Evolutionary conservation across 2,797 vertebrate genomes (phyloP).

Genomic region (Melanotaenia nigrans): DNA sequence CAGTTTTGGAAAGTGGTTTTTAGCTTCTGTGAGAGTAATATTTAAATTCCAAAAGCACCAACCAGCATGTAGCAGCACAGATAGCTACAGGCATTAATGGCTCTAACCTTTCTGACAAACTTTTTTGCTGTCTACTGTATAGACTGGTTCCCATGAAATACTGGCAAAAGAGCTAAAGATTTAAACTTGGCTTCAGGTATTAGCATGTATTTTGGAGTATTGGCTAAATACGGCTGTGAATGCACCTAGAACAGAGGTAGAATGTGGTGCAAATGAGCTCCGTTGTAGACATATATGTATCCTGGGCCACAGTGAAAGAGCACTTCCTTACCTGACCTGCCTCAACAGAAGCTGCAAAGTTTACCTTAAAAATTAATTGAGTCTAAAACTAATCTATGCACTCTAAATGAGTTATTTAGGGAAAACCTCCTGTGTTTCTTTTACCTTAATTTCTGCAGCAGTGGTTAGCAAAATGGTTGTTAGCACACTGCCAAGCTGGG

Average conservation of each 20-base stretch:
- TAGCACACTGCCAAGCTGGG: no score
- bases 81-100: neutral
- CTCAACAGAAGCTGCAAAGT: neutral
- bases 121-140: neutral
- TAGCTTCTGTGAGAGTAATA: slow-evolving; percentile 18
- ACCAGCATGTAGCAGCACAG: neutral
- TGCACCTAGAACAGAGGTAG: neutral
- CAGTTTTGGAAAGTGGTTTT: slow-evolving; percentile 18
- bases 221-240: neutral
- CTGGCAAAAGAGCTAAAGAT: neutral
- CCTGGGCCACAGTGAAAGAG: no score
- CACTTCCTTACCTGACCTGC: neutral
- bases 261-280: neutral
- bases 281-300: neutral
- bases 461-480: no score
- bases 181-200: neutral
- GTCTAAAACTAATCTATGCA: neutral
- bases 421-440: no score
- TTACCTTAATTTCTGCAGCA: no score
- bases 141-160: neutral
- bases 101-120: neutral
- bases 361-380: neutral
- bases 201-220: neutral
- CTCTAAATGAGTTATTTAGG: no score
- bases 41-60: slow-evolving; percentile 5